Conservation (phyloP, 2,113 vertebrate species). For the Callaeas wilsoni region DNA sequence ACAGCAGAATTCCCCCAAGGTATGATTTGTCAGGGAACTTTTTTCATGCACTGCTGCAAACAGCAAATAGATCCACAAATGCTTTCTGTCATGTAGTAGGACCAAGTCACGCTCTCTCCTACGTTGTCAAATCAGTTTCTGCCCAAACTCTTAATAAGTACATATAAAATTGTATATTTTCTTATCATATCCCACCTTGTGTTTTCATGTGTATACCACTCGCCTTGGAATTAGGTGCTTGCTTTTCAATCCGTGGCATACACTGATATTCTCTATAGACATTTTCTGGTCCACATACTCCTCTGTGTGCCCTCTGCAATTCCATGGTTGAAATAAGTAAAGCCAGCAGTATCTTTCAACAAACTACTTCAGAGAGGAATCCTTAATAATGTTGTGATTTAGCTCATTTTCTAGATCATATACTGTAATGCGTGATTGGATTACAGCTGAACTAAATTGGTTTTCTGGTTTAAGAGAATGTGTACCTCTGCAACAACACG, state of each 20-base stretch:
- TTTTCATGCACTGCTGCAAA: not conserved
- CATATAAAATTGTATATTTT: not conserved
- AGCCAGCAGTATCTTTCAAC: not conserved
- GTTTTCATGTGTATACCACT: not conserved
- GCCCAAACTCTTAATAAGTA: not conserved
- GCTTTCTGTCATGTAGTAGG: not conserved
- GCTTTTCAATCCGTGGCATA: not conserved
- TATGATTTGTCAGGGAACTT: not conserved
- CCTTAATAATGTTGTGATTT: not conserved
- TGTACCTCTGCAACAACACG: not conserved
- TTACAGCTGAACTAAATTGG: not conserved
- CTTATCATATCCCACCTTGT: not conserved
- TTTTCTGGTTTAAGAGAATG: not conserved
- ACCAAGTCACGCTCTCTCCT: not conserved
- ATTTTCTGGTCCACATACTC: not conserved
- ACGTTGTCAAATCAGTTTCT: not conserved
- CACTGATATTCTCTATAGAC: not conserved
- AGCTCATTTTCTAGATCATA: not conserved
- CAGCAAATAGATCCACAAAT: not conserved
- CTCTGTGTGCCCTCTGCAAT: not conserved
- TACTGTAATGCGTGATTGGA: not conserved
- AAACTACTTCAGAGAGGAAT: not conserved
- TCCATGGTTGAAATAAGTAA: not conserved
- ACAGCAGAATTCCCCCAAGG: not conserved
- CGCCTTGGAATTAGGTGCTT: not conserved